phyloP scores from a whole-genome alignment of 2,797 vertebrate species.

The Poecilia wingei region DNA sequence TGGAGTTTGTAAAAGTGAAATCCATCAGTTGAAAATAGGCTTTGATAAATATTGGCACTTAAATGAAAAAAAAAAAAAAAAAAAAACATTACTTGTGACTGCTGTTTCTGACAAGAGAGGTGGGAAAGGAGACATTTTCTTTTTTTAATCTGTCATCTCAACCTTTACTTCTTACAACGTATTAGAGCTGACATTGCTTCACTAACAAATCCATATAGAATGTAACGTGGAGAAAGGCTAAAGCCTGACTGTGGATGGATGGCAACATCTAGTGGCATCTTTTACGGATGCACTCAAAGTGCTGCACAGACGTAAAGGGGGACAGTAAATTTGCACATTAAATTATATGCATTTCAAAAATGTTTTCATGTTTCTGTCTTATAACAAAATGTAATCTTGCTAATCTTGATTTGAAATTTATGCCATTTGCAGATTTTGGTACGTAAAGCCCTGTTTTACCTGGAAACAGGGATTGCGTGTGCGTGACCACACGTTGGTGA shows the following conservation, averaged over 20 bases:
- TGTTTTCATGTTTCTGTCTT: not conserved
- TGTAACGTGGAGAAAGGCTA: not conserved
- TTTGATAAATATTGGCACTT: slow-evolving; percentile 40
- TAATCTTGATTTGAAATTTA: not conserved
- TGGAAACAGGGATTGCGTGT: not conserved
- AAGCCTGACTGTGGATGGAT: not conserved
- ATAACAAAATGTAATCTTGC: not conserved
- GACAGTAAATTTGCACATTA: not conserved
- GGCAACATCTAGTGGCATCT: not conserved
- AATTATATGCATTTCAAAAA: not conserved
- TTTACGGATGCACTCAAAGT: not conserved
- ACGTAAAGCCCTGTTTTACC: not conserved
- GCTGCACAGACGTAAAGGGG: not conserved
- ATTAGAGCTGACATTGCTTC: slow-evolving; percentile 50
- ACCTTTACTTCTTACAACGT: slow-evolving; percentile 63
- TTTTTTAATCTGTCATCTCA: slow-evolving; percentile 46
- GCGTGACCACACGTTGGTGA: too few relatives aligned
- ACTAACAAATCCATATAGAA: slow-evolving; percentile 30
- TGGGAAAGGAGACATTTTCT: not conserved
- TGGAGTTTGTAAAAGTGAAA: slow-evolving; percentile 28
- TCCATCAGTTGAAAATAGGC: slow-evolving; percentile 30
- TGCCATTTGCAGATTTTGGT: not conserved
- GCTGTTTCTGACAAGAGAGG: slow-evolving; percentile 16
- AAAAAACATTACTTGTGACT: slow-evolving; percentile 29
- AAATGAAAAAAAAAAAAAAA: not conserved